phyloP scores from a whole-genome alignment of 2,888 invertebrate species.

The Platycnemis pennipes region DNA sequence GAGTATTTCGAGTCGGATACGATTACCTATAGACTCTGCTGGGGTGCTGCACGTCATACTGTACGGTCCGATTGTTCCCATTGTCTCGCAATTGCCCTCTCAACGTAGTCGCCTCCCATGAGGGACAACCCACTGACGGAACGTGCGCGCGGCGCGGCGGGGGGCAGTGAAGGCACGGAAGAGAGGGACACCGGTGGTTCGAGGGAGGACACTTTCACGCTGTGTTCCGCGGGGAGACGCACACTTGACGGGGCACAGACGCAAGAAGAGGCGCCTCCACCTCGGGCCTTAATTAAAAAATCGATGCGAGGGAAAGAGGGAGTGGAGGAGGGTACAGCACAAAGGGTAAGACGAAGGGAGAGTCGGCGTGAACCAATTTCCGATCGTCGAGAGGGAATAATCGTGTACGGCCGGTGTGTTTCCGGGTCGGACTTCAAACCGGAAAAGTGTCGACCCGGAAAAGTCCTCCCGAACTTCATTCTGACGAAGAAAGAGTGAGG shows the following conservation, averaged over 20 bases:
- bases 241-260: neutral
- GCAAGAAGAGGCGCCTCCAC: neutral
- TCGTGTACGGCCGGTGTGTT: neutral
- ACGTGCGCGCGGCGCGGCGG: no score
- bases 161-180: no score
- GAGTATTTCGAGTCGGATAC: no score
- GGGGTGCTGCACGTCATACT: no score
- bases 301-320: neutral
- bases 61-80: no score
- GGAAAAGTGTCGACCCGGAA: neutral
- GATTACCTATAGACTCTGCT: no score
- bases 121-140: no score
- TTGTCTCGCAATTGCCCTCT: no score
- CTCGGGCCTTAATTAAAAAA: neutral
- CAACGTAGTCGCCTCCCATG: no score
- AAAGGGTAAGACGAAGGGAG: no score
- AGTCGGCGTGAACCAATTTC: neutral
- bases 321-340: neutral
- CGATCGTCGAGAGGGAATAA: neutral
- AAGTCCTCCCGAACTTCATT: neutral
- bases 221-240: neutral
- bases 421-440: neutral
- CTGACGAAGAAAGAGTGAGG: neutral
- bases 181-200: no score
- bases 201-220: constrained; percentile 8